Conservation (phyloP, 92 coral and sea anemone genomes). For the Palythoa grandis region DNA sequence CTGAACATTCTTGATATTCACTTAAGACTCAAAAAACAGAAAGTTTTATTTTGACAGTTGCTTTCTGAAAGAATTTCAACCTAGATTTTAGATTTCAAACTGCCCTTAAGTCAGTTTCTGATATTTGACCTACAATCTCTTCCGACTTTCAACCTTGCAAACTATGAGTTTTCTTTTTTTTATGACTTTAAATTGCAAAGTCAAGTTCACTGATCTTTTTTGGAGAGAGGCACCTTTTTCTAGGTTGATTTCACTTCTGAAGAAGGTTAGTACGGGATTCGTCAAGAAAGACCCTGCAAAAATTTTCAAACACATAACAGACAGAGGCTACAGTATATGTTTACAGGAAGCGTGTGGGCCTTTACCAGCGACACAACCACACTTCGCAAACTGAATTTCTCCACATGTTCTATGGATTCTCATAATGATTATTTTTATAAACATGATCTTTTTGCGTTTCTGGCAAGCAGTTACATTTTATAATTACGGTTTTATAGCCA, state of each 20-base stretch:
- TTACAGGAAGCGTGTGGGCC: slow-evolving; percentile 45
- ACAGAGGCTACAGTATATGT: slow-evolving; percentile 55
- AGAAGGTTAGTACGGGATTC: slow-evolving; percentile 38
- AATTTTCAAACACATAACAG: slow-evolving; percentile 55
- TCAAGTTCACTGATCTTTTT: slow-evolving; percentile 47
- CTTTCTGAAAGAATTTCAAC: background rate
- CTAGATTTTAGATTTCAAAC: background rate
- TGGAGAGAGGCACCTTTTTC: slow-evolving; percentile 53
- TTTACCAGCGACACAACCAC: slow-evolving; percentile 56
- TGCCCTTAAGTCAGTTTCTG: background rate
- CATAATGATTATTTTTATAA: slow-evolving; percentile 56
- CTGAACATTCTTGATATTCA: no score
- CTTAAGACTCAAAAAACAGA: background rate
- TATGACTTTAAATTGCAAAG: slow-evolving; percentile 47
- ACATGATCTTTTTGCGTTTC: slow-evolving; percentile 63
- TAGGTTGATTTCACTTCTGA: slow-evolving; percentile 57
- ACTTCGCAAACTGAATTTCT: slow-evolving; percentile 11
- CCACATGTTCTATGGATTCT: slow-evolving; percentile 5
- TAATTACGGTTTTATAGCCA: slow-evolving; percentile 18
- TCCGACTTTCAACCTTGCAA: background rate
- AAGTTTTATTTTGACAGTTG: background rate
- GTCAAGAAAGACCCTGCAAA: slow-evolving; percentile 35
- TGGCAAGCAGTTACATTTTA: slow-evolving; percentile 14
- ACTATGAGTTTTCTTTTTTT: slow-evolving; percentile 3
- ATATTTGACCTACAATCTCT: background rate